Base-by-base conservation (phyloP, 2,888 invertebrate species). In the Pseudococcus longispinus region DNA sequence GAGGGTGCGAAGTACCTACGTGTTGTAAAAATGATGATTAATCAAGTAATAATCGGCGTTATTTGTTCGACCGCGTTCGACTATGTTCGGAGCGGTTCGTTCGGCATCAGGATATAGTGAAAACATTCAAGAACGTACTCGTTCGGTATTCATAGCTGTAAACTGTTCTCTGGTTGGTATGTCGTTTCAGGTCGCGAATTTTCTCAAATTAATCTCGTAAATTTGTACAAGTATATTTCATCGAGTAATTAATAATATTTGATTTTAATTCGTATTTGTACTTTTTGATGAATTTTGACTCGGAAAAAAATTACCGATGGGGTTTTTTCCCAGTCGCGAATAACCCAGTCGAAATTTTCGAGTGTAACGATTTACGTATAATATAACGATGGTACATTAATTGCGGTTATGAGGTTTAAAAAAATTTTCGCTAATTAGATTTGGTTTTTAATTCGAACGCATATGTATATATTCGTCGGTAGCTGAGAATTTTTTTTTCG, bases 111-210 rank as follows among this genome's bases (percentile, higher is more conserved):
- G 18, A 29, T 70, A 29, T 5, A 18, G 32, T 13, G 77, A 37
- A 80, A 42, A 42, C 42, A 32, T 11, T 80, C 77, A 42, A 42
- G 77, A 80, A 80, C 20, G 11, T 42, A 80, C 77, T 80, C 37
- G 77, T 80, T 42, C 18, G 70, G 70, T 42, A 20, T 37, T 42
- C 77, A 37, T 80, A 37, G 77, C 77, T 80, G 37, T 37, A 80
- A 42, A 42, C 42, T 37, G 32, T 80, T 80, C 77, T 80, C 77
- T 80, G 77, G 42, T 42, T n/a, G 77, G 77, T 42, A 80, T 42
- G 77, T 80, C 42, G 77, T 80, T 77, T 80, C 77, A 80, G 15
- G 77, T 80, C 77, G 77, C 77, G 77, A 80, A 80, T 80, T 80
- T 60, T 80, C 37, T 42, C 42, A 13, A 20, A 42, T 80, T 37